These are phyloP conservation scores for Pogonocherus hispidulus DNA, from an alignment of 2,888 invertebrate genomes.

Conservation along the genomic window DNA sequence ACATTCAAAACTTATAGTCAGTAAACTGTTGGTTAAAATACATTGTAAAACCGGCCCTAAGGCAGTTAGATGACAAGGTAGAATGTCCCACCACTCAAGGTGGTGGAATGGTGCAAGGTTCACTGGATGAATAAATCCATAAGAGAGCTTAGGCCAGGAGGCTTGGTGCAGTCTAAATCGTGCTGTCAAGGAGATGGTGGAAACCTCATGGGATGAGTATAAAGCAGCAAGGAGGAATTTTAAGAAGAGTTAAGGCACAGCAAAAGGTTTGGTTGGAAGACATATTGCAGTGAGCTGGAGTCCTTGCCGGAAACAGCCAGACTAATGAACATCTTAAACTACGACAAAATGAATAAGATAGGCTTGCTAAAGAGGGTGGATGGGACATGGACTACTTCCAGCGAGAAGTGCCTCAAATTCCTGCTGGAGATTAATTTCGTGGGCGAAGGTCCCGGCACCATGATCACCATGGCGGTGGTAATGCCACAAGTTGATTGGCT, in stretches of 20 bases:
- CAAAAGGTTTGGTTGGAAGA: background rate
- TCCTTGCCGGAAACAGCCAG: background rate
- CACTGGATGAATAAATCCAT: background rate
- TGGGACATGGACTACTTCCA: too few relatives aligned
- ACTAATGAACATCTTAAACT: background rate
- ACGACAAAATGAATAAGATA: background rate
- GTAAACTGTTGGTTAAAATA: too few relatives aligned
- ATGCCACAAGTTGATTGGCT: background rate
- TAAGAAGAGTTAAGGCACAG: background rate
- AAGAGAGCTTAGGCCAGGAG: background rate
- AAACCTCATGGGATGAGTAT: background rate
- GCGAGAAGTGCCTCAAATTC: too few relatives aligned
- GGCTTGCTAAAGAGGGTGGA: background rate
- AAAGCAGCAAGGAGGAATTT: background rate
- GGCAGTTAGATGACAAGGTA: background rate
- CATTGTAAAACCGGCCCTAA: too few relatives aligned
- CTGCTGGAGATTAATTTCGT: background rate
- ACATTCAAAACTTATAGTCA: too few relatives aligned
- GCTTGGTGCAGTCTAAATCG: background rate
- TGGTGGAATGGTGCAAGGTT: background rate
- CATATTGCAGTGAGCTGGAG: constrained; percentile 8
- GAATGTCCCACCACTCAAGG: background rate
- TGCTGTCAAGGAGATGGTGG: background rate
- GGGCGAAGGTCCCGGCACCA: background rate
- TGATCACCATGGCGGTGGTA: too few relatives aligned